Base-by-base conservation (phyloP, 2,888 invertebrate species). In the Drosophila conformis region DNA sequence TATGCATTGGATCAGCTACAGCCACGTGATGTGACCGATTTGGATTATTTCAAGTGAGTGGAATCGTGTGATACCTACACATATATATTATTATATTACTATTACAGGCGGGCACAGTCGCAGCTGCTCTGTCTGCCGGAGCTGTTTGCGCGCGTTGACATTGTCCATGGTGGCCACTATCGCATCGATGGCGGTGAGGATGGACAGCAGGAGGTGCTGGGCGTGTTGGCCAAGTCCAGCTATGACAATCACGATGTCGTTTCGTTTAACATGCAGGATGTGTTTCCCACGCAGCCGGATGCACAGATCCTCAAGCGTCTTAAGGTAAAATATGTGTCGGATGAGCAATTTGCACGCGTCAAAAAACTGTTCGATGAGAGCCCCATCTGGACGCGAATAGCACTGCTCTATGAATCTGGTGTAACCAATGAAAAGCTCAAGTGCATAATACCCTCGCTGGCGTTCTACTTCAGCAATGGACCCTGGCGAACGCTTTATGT, bases 401-500 rank as follows among this genome's bases (percentile, higher is more conserved):
- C 96, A 0, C 91, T 99, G 18, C 93, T 95, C 62, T 95, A 94
- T 87, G 94, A 94, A 53, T 95, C 96, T 0, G 95, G 95, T 60
- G 93, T 96, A 49, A 93, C 94, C 1, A 89, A 92, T 2, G 95
- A 95, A 18, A 95, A 95, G 61, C 88, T 98, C 0, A 98, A 97
- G 93, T 94, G 95, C 66, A 94, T 98, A 18, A 94, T 99, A 69
- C 98, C 99, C 0, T 95, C 96, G 33, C 93, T 97, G 5, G 97
- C 98, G 0, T 97, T 97, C 92, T 97, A 98, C 91, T 97, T 97
- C 92, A 94, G 95, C 62, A 96, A 95, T 73, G 99, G 99, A 0
- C 99, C 99, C 0, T 99, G 99, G 98, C 94, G 98, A 77, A 95
- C 96, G 61, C 95, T 97, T 91, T 99, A 99, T 97, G 96, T 98